A percentile compares a stretch with the other conserved stretches of the same genome.
Conservation (phyloP, 2,797 vertebrate species). For the Scomberomorus guttatus region DNA sequence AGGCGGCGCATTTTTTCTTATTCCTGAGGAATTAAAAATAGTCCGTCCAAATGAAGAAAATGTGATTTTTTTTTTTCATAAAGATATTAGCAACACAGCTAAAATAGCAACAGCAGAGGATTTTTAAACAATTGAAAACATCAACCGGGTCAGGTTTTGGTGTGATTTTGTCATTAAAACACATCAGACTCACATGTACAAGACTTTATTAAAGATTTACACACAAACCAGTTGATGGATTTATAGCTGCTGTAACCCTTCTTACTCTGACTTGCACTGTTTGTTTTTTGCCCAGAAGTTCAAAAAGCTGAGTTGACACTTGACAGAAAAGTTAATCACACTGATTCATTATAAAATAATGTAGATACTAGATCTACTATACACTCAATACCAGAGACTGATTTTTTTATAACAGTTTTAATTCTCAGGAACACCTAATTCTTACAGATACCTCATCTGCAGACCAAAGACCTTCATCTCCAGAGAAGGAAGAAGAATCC, state of each 20-base stretch:
- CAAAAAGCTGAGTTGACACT: too few species aligned
- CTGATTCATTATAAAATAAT: background rate
- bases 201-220: too few species aligned
- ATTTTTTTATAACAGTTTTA: background rate
- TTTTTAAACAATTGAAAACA: too few species aligned
- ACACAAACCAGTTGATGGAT: too few species aligned
- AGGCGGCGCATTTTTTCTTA: slow-evolving; percentile 2
- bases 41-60: background rate
- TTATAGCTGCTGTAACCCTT: too few species aligned
- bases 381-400: background rate
- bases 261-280: background rate
- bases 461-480: slow-evolving; percentile 56
- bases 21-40: background rate
- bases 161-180: too few species aligned
- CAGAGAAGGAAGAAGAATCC: slow-evolving; percentile 39
- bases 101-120: background rate
- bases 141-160: too few species aligned
- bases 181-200: too few species aligned
- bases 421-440: background rate
- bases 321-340: background rate
- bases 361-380: background rate
- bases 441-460: slow-evolving; percentile 61
- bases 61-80: background rate
- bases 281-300: too few species aligned
- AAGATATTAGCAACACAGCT: background rate